A percentile compares a stretch with the other conserved stretches of the same genome.
Evolutionary conservation across 1,140 invertebrate genomes (phyloP).

Genomic region (Drosophila albomicans): DNA sequence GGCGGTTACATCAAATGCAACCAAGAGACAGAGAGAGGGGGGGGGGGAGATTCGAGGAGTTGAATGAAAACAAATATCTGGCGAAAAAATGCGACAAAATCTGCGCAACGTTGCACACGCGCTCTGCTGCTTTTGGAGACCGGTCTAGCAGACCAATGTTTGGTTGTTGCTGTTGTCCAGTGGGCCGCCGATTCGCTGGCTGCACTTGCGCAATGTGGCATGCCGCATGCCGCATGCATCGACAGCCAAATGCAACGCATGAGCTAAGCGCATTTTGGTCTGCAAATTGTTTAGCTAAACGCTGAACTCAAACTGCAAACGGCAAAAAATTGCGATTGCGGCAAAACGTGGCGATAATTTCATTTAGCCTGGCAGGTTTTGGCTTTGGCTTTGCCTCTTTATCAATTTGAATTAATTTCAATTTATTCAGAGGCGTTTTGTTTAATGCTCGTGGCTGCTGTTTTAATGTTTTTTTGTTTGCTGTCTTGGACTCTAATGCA

Average conservation of each 20-base stretch:
- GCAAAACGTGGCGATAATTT: slow-evolving; percentile 75
- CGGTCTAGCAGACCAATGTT: slow-evolving; percentile 23
- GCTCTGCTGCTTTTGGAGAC: slow-evolving; percentile 24
- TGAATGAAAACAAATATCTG: slow-evolving; percentile 69
- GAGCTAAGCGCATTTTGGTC: slow-evolving; percentile 50
- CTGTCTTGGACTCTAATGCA: slow-evolving; percentile 24
- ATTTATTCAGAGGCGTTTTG: slow-evolving; percentile 81
- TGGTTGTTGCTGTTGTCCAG: slow-evolving; percentile 6
- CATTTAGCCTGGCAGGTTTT: slow-evolving; percentile 39
- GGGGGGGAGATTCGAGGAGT: slow-evolving; percentile 5
- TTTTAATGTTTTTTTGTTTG: slow-evolving; percentile 3
- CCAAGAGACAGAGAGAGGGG: slow-evolving; percentile 36
- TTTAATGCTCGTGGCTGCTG: slow-evolving; percentile 61
- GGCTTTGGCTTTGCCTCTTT: slow-evolving; percentile 49
- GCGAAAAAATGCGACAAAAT: slow-evolving; percentile 74
- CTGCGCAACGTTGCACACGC: slow-evolving; percentile 61
- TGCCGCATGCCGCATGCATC: slow-evolving; percentile 34
- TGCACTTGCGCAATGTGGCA: slow-evolving; percentile 73
- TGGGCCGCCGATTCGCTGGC: slow-evolving; percentile 19
- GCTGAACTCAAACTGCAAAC: slow-evolving; percentile 51
- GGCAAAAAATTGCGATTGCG: slow-evolving; percentile 43
- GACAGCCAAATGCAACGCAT: neutral
- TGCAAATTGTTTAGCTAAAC: slow-evolving; percentile 79
- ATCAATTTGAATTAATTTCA: slow-evolving; percentile 75
- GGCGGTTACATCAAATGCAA: slow-evolving; percentile 79